Evolutionary conservation across 2,888 invertebrate genomes (phyloP), one percentile per base, ranked within the genome.

Genomic region (Drosophila yooni): DNA sequence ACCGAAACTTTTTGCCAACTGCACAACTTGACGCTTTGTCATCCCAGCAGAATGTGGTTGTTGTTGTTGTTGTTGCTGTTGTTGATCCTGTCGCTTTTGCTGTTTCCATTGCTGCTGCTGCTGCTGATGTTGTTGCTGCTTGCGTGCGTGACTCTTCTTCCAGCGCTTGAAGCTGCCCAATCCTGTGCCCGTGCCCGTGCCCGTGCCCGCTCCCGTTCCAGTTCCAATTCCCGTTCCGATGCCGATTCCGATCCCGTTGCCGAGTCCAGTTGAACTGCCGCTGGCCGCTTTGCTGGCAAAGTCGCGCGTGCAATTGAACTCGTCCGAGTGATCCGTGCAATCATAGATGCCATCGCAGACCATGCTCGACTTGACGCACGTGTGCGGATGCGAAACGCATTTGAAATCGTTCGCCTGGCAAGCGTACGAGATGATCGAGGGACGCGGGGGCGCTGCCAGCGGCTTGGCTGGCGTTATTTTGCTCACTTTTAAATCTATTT

Each of bases 291-390:
- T 73, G 48, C 50, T 13, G 8, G 69, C 74, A 58, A 80, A 74
- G 7, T 91, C 90, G 3, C 88, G 86, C 27, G 91, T 91, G 61
- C 96, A 96, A 83, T 94, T 94, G 21, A 93, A 92, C 88, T 96
- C 96, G 80, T 96, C 96, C 77, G 95, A 95, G 18, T 94, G 94
- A 82, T 94, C 94, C 73, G 94, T 94, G 89, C 95, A 95, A 81
- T 95, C 95, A 25, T 81, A 74, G 43, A 91, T 88, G 40, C 93
- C 93, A 87, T 96, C 94, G 91, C 96, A 96, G 52, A 93, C 92
- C 91, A 91, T 91, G 56, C 76, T 89, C 36, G 89, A 79, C 76
- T 90, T 88, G 70, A 93, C 86, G 80, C 93, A 93, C 38, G 92
- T 92, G 73, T 92, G 92, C 56, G 93, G 93, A 88, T 93, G 92